Evolutionary conservation across 2,888 invertebrate genomes (phyloP).

Genomic region (Pogonocherus hispidulus): DNA sequence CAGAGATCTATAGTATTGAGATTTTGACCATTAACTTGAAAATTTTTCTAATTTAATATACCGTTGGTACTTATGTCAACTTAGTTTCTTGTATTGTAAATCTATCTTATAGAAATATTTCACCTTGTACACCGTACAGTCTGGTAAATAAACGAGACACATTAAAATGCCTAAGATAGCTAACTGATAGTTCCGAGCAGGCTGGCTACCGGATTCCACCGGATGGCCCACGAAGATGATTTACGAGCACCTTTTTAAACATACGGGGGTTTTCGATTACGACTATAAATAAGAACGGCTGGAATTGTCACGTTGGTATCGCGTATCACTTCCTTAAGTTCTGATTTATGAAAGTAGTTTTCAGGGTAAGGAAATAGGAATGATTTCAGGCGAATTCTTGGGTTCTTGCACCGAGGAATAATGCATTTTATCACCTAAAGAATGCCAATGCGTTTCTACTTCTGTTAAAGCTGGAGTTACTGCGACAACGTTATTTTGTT

Average conservation of each 20-base stretch:
- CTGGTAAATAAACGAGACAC: conserved; percentile 30
- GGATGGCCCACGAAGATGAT: conserved; percentile 40
- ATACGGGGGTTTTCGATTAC: conserved; percentile 42
- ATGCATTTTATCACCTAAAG: not conserved
- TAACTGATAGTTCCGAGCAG: conserved; percentile 26
- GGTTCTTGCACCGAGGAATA: not conserved
- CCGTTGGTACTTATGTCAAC: no score
- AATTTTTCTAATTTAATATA: no score
- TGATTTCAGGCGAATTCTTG: not conserved
- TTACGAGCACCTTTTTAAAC: conserved; percentile 35
- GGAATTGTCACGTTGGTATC: conserved; percentile 20
- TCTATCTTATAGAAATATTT: no score
- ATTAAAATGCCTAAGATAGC: conserved; percentile 37
- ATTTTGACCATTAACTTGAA: no score
- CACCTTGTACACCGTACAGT: not conserved
- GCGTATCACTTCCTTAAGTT: conserved; percentile 21
- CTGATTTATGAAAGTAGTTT: conserved; percentile 9
- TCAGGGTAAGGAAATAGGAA: not conserved
- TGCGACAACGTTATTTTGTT: no score
- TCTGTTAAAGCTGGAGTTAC: no score
- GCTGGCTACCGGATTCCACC: conserved; percentile 40
- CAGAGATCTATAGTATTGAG: no score
- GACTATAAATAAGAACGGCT: conserved; percentile 35
- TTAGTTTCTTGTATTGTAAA: no score
- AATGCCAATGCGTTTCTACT: no score